Evolutionary conservation across 2,888 invertebrate genomes (phyloP), one percentile per base, ranked within the genome.

Genomic region (Plagodis pulveraria): DNA sequence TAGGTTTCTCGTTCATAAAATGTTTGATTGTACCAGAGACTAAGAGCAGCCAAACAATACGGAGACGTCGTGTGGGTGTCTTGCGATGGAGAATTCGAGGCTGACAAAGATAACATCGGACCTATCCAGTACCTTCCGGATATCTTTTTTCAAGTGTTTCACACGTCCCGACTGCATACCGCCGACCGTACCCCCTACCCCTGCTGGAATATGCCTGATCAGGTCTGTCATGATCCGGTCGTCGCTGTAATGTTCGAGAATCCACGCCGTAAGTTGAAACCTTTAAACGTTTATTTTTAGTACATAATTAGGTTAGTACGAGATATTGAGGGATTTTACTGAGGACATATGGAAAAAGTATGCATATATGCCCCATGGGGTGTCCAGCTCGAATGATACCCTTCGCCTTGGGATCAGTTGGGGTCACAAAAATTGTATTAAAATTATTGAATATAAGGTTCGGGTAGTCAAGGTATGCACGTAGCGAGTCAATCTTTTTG

Each of bases 71-170:
- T 98, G 41, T 98, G 97, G 95, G 93, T 98, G 22, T 95, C 96
- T 8, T 98, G 98, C 81, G 91, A 94, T 41, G 98, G 98, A 12
- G 96, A 96, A 85, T 95, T 94, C 76, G 92, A 94, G 50, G 93
- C 95, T 0, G 98, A 98, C 82, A 93, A 94, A 80, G 98, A 98
- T 84, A 95, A 95, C 81, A 91, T 97, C 53, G 96, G 96, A 0
- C 90, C 93, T 0, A 93, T 98, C 60, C 88, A 93, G 63, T 97
- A 96, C 89, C 93, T 93, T 68, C 96, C 96, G 22, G 89, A 87
- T 6, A 89, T 89, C 55, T 95, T 96, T 55, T 91, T 89, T 2
- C 93, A 94, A 5, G 91, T 94, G 44, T 95, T 93, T 83, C 86
- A 85, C 6, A 73, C 83, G 36, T 76, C 61, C 62, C 80, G 88